phyloP scores from a whole-genome alignment of 1,140 invertebrate genomes.

The Drosophila bipectinata region DNA sequence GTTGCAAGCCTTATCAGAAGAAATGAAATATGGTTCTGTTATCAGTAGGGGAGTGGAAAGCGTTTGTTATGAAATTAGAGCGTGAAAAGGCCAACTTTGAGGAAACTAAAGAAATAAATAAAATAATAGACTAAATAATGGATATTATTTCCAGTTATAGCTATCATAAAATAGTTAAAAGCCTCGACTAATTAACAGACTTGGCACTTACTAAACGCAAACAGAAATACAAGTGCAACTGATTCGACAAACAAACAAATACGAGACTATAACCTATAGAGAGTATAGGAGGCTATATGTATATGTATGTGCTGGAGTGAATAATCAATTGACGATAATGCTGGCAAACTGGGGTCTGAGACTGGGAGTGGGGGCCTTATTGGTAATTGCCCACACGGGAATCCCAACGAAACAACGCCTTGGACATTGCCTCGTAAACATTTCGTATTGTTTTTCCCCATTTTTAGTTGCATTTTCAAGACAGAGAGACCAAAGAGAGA shows the following conservation, averaged over 20 bases:
- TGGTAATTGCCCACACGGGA: conserved; percentile 76
- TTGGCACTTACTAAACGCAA: conserved; percentile 16
- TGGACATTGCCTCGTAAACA: conserved; percentile 49
- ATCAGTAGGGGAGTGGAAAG: conserved; percentile 4
- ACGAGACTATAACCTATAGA: not conserved
- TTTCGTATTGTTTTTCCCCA: conserved; percentile 51
- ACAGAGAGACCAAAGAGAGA: conserved; percentile 2
- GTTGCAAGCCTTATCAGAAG: conserved; percentile 6
- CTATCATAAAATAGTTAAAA: not conserved
- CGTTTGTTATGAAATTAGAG: not conserved
- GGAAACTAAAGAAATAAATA: not conserved
- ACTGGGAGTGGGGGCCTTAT: conserved; percentile 31
- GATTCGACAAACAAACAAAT: not conserved
- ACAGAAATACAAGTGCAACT: conserved; percentile 19
- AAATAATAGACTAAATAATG: no score
- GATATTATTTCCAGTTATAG: no score
- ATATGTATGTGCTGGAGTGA: conserved; percentile 53
- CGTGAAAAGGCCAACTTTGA: not conserved
- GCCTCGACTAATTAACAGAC: conserved; percentile 10
- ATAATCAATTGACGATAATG: conserved; percentile 72
- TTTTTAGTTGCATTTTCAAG: conserved; percentile 37
- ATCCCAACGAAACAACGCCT: conserved; percentile 58
- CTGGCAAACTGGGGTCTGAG: conserved; percentile 12
- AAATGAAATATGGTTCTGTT: conserved; percentile 2
- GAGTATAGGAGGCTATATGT: not conserved